Evolutionary conservation across 2,888 invertebrate genomes (phyloP), one percentile per base, ranked within the genome.

Genomic region (Leptinotarsa peninsularis): DNA sequence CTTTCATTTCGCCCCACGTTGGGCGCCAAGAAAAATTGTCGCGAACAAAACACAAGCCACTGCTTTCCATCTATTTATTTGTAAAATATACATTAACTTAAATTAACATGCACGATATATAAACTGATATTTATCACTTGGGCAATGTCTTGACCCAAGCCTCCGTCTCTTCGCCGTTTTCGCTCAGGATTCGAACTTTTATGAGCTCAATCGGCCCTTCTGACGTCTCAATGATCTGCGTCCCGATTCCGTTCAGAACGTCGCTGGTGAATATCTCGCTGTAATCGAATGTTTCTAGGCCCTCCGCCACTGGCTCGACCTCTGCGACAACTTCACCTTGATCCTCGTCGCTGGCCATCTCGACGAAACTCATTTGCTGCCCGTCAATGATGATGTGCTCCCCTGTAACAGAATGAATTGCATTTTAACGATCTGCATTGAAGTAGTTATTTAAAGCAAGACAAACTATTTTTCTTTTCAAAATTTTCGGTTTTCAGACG

Each of bases 121-220:
- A 56, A 69, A 69, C 14, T 4, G n/a, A 27, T 43, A 43, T 10
- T 4, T 13, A 10, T 27, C 15, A 76, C 73, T 72, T 71, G 27
- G 88, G 84, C 60, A 89, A 86, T 70, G 89, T 87, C 80, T 88
- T 88, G 63, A 89, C 86, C 89, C 89, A 89, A 1, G 89, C 88
- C 68, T 89, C 88, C 78, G 89, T 88, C 71, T 88, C 88, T 75
- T 88, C 88, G 0, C 88, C 88, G 66, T 87, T 84, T 63, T 86
- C 87, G 73, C 87, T 87, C 0, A 88, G 88, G 72, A 89, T 87
- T 66, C 87, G 82, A 15, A 89, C 88, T 76, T 88, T 86, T 0
- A 89, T 88, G 18, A 88, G 82, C 72, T 88, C 88, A 17, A 89
- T 81, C 14, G 87, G 78, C 80, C 88, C 88, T n/a, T 87, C 87